These are phyloP conservation scores for Alethe diademata DNA, from an alignment of 2,113 vertebrate species.

Conservation along the genomic window DNA sequence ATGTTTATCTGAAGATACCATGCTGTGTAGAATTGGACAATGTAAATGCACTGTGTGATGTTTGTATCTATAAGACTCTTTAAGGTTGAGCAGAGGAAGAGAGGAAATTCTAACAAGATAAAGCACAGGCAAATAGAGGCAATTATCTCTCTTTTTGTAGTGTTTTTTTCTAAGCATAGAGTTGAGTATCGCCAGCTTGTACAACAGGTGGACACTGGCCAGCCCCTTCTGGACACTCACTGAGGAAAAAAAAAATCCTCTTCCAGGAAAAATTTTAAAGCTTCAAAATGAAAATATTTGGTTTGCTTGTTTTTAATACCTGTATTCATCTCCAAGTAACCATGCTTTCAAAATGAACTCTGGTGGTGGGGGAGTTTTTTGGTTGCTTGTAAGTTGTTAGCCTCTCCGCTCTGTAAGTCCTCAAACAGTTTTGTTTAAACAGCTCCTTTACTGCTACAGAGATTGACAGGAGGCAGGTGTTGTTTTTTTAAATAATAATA, in stretches of 20 bases:
- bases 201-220: rapidly evolving
- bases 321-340: neutral
- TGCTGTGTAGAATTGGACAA: neutral
- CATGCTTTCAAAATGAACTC: neutral
- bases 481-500: no score
- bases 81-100: neutral
- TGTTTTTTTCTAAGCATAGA: neutral
- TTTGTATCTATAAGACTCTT: neutral
- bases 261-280: neutral
- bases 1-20: neutral
- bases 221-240: neutral
- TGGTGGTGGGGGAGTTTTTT: rapidly evolving
- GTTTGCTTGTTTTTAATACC: neutral
- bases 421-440: neutral
- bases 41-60: neutral
- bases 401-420: neutral
- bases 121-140: neutral
- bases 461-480: no score
- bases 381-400: neutral
- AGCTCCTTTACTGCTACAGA: neutral
- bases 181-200: neutral
- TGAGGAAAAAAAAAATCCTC: neutral
- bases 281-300: neutral
- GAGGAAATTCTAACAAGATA: neutral
- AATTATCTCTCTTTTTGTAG: neutral